Conservation (phyloP, 2,888 invertebrate species). For the Euplagia quadripunctaria region DNA sequence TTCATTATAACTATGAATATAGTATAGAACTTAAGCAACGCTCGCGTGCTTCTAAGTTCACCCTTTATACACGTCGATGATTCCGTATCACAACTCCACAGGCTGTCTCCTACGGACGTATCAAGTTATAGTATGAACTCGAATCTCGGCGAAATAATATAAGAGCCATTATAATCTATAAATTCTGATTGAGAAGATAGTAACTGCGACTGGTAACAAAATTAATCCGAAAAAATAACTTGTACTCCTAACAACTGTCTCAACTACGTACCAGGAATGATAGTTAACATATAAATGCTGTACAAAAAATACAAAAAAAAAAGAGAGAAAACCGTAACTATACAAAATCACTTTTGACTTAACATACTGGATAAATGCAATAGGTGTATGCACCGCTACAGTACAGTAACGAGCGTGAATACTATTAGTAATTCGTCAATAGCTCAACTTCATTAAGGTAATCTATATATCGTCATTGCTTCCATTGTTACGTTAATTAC, state of each 20-base stretch:
- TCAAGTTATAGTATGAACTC: conserved; percentile 20
- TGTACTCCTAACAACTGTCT: conserved; percentile 50
- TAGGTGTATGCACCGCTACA: conserved; percentile 74
- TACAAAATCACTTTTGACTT: conserved; percentile 80
- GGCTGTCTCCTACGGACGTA: conserved; percentile 35
- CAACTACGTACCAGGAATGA: conserved; percentile 75
- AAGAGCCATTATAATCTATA: conserved; percentile 50
- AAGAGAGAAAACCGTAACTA: conserved; percentile 77
- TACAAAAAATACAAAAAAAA: conserved; percentile 72
- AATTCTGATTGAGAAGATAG: conserved; percentile 68
- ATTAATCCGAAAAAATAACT: conserved; percentile 69
- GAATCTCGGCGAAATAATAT: conserved; percentile 37
- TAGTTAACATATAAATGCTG: conserved; percentile 81
- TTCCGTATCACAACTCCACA: conserved; percentile 30
- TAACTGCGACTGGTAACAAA: conserved; percentile 85
- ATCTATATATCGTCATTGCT: conserved; percentile 58
- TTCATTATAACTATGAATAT: conserved; percentile 76
- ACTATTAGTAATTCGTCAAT: conserved; percentile 74
- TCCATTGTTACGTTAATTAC: conserved; percentile 56
- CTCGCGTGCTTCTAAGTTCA: conserved; percentile 42
- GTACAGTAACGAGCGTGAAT: conserved; percentile 70
- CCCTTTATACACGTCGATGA: conserved; percentile 36
- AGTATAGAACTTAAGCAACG: conserved; percentile 55
- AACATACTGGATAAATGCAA: conserved; percentile 83
- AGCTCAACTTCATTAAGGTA: conserved; percentile 60